Conservation (phyloP, 2,888 invertebrate species). For the Carabus problematicus region DNA sequence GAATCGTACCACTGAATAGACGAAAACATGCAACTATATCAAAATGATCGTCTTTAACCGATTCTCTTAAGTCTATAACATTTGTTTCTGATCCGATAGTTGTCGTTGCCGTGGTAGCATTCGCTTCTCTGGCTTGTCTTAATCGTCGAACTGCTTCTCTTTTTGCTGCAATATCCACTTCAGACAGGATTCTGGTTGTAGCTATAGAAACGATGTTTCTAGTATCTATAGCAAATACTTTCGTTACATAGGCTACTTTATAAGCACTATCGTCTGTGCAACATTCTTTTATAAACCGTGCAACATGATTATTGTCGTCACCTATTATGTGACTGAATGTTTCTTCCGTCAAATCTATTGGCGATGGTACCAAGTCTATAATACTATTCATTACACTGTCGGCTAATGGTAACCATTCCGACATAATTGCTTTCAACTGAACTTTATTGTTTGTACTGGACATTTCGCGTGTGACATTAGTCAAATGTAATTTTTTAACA, state of each 20-base stretch:
- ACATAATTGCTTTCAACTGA: slow-evolving; percentile 81
- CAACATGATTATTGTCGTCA: slow-evolving; percentile 74
- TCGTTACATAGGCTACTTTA: slow-evolving; percentile 79
- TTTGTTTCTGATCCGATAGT: slow-evolving; percentile 32
- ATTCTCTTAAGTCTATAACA: slow-evolving; percentile 44
- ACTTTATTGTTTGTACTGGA: slow-evolving; percentile 78
- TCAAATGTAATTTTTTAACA: slow-evolving; percentile 79
- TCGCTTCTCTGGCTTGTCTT: slow-evolving; percentile 27
- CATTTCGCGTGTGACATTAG: slow-evolving; percentile 77
- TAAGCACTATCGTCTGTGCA: slow-evolving; percentile 65
- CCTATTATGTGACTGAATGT: slow-evolving; percentile 84
- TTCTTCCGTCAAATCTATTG: slow-evolving; percentile 74
- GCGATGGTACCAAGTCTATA: slow-evolving; percentile 81
- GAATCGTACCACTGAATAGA: slow-evolving; percentile 87
- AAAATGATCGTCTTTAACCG: slow-evolving; percentile 59
- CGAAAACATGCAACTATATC: slow-evolving; percentile 91
- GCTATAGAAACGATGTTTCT: slow-evolving; percentile 15
- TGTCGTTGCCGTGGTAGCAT: neutral
- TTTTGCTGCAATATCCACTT: slow-evolving; percentile 28
- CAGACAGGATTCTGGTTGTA: slow-evolving; percentile 9
- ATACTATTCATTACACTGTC: slow-evolving; percentile 83
- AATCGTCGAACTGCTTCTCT: slow-evolving; percentile 26
- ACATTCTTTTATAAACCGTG: slow-evolving; percentile 52
- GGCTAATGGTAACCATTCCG: slow-evolving; percentile 91
- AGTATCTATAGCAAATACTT: slow-evolving; percentile 64